Percentiles rank a stretch among this genome's conserved stretches.
Conservation (phyloP, 2,888 invertebrate species). For the Sphaeridia pumilis region DNA sequence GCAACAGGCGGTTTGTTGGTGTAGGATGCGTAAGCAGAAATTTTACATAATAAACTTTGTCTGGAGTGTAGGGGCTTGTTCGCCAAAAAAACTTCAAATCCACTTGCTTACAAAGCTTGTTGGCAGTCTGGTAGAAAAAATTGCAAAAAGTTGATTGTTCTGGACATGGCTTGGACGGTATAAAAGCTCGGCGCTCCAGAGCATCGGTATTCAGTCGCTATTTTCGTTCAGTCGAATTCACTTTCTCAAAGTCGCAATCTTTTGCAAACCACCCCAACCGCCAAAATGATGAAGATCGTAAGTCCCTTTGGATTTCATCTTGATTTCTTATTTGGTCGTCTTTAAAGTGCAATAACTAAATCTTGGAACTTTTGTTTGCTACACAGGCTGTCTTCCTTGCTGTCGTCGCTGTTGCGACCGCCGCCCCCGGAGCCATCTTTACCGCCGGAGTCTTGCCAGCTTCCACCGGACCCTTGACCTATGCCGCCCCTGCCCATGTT, state of each 20-base stretch:
- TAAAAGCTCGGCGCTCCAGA: neutral
- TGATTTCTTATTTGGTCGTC: neutral
- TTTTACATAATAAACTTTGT: no score
- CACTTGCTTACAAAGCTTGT: no score
- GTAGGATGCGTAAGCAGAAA: no score
- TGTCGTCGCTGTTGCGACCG: slow-evolving; percentile 29
- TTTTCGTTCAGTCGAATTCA: neutral
- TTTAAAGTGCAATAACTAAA: neutral
- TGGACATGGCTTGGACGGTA: no score
- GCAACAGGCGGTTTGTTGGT: no score
- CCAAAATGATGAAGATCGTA: slow-evolving; percentile 7
- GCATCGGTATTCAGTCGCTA: neutral
- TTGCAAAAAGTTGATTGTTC: no score
- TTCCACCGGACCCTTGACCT: slow-evolving; percentile 8
- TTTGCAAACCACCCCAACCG: neutral
- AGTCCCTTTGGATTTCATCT: neutral
- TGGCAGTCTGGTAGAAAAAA: no score
- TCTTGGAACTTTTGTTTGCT: neutral
- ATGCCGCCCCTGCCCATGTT: slow-evolving; percentile 18
- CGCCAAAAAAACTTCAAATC: no score
- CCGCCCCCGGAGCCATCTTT: slow-evolving; percentile 17
- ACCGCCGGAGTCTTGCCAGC: slow-evolving; percentile 13
- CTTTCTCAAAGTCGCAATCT: neutral
- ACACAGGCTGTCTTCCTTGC: slow-evolving; percentile 21
- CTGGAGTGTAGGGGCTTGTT: no score